phyloP scores from a whole-genome alignment of 2,113 vertebrate species.

The Cygnus buccinator region DNA sequence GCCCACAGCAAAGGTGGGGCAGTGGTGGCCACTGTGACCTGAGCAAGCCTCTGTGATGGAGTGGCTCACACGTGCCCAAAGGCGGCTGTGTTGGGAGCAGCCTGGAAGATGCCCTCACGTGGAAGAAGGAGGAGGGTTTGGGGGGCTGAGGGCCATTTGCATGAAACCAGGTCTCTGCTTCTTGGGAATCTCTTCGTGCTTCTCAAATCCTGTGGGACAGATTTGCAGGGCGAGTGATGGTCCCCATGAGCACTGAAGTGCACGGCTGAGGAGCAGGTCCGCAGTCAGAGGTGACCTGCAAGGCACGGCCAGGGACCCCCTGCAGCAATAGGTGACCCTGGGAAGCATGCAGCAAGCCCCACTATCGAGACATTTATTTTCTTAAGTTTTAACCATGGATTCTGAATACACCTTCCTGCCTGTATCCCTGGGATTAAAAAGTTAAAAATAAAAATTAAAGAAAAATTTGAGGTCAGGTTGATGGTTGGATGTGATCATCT shows the following conservation, averaged over 20 bases:
- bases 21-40: too few species aligned
- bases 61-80: too few species aligned
- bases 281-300: neutral
- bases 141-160: too few species aligned
- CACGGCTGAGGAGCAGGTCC: neutral
- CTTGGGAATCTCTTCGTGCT: neutral
- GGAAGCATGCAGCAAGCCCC: neutral
- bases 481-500: neutral
- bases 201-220: neutral
- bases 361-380: neutral
- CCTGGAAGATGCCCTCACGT: too few species aligned
- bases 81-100: too few species aligned
- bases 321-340: neutral
- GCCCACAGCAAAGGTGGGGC: too few species aligned
- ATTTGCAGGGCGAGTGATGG: neutral
- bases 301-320: neutral
- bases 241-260: neutral
- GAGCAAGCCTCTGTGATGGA: too few species aligned
- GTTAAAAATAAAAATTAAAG: neutral
- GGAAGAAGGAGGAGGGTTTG: too few species aligned
- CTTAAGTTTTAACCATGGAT: neutral
- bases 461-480: neutral
- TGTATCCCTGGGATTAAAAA: neutral
- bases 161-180: neutral
- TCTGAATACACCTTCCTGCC: neutral